Evolutionary conservation across 2,797 vertebrate species (phyloP), one percentile per base, ranked within the genome.

Genomic region (Eurystomus glaucurus): DNA sequence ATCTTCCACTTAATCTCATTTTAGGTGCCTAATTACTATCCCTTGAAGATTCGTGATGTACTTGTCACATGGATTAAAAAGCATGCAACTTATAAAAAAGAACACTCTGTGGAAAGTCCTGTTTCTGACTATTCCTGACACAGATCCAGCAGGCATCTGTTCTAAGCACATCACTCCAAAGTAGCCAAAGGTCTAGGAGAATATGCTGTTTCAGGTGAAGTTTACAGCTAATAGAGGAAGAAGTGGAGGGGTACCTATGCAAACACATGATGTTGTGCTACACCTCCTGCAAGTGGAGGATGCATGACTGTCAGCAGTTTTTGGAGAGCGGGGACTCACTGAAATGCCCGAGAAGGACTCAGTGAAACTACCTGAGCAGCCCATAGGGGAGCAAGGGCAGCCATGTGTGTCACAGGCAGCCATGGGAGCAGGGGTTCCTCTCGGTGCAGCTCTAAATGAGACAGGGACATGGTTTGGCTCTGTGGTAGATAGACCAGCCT

Each of bases 31-130:
- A 92, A 90, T 92, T 91, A 96, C 35, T 87, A 54, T 72, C 76
- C 46, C 62, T 72, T 69, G 74, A 85, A 93, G 76, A 64, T 90
- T 64, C 66, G 43, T 55, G 69, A 91, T 82, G 66, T 79, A 50
- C 65, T 83, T 93, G 94, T 94, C 91, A 96, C 57, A 46, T 21
- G 46, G 82, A 93, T 74, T 86, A 88, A 84, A 88, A 93, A 84
- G 37, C 58, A 92, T 92, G 85, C 22, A 75, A 75, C 58, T 39
- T 76, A 79, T 82, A 85, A 88, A 90, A 96, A 95, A 84, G 23
- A 88, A n/a, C 50, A 60, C 16, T 57, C 74, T 8, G 25, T 76
- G 74, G 10, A 81, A 95, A 86, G 54, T 68, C 72, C 72, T 90
- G 29, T 78, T 94, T 84, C 52, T 86, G 51, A 68, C 48, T 91